Evolutionary conservation across 2,113 vertebrate genomes (phyloP), one percentile per base, ranked within the genome.

Genomic region (Ammodytes dubius): DNA sequence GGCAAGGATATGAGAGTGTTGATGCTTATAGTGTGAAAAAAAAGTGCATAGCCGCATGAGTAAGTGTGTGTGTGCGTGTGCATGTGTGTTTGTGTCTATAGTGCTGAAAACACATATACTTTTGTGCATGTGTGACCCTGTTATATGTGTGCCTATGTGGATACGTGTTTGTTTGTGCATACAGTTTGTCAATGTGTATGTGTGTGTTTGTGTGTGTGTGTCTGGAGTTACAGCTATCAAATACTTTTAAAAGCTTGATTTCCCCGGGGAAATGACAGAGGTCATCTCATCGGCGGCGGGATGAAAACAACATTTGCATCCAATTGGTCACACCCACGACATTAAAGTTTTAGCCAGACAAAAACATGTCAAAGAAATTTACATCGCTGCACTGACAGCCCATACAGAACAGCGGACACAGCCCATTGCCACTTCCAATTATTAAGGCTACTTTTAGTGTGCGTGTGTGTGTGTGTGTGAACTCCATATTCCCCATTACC

Each of bases 261-360:
- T 97, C 93, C 93, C 96, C 85, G 91, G 96, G 95, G 95, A 96
- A 96, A 96, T 90, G 93, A 96, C 97, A 96, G 95, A 93, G 96
- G 96, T 97, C 97, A 97, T 96, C 96, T 97, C 96, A 96, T 97
- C 95, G 95, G 96, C 94, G 92, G 95, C 27, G 95, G 96, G 97
- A 97, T 96, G 96, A 97, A 97, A 97, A 97, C 96, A 96, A 96
- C 95, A 98, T 99, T 98, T 97, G 97, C 97, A 99, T 99, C 96
- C 95, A 91, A 98, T 99, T 97, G 97, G 96, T 96, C 96, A 97
- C 96, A 95, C 96, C 97, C 94, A 95, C 95, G 95, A 97, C 96
- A 97, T 97, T 97, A 96, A 97, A 97, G 96, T 96, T 97, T 97
- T 97, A 97, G 97, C 96, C 95, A 96, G 97, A 98, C 96, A 97